Evolutionary conservation across 2,888 invertebrate genomes (phyloP).

Genomic region (Anodontia alba): DNA sequence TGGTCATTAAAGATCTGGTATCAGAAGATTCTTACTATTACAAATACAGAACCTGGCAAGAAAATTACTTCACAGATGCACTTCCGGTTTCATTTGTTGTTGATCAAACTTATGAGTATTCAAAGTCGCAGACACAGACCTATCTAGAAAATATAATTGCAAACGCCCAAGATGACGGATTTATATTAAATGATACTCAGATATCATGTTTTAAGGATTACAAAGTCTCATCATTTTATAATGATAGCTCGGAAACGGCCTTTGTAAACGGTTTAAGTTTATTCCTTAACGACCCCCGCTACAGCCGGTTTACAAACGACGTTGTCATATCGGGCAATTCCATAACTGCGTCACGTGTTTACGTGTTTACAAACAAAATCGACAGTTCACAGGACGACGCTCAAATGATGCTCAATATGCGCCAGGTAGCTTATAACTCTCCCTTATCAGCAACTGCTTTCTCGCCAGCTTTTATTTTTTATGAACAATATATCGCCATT

Average conservation of each 20-base stretch:
- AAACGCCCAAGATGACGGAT: neutral
- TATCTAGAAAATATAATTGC: neutral
- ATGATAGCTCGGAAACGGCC: slow-evolving; percentile 20
- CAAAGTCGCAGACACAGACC: neutral
- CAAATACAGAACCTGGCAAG: slow-evolving; percentile 46
- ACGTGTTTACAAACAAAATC: slow-evolving; percentile 95
- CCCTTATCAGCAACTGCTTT: slow-evolving; percentile 68
- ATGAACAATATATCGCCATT: slow-evolving; percentile 77
- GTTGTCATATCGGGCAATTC: slow-evolving; percentile 29
- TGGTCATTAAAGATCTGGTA: slow-evolving; percentile 67
- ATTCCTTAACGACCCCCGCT: slow-evolving; percentile 18
- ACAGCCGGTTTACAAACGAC: slow-evolving; percentile 41
- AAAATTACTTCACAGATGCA: slow-evolving; percentile 53
- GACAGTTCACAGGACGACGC: slow-evolving; percentile 89
- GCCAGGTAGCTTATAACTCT: slow-evolving; percentile 68
- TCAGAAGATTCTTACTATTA: slow-evolving; percentile 69
- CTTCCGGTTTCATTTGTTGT: slow-evolving; percentile 63
- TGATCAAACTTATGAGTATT: slow-evolving; percentile 15
- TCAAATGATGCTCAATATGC: slow-evolving; percentile 70
- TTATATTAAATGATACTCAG: neutral
- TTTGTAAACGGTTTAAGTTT: neutral
- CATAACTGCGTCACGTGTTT: slow-evolving; percentile 87
- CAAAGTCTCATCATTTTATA: neutral
- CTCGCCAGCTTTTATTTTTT: slow-evolving; percentile 73
- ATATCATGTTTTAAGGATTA: neutral